Evolutionary conservation across 2,888 invertebrate species (phyloP).

Genomic region (Euplexia lucipara): DNA sequence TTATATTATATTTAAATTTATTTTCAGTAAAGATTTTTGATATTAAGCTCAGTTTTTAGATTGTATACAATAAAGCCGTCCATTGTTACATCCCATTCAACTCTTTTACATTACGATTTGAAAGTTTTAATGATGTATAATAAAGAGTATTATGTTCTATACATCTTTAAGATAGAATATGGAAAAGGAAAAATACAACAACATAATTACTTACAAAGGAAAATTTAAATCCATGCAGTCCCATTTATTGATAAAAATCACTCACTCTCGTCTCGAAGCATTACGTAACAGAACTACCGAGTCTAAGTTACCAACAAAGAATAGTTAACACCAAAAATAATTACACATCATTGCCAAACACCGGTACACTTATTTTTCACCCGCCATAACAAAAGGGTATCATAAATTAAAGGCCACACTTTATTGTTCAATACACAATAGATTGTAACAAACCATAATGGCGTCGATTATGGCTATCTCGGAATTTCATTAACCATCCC

Average conservation of each 20-base stretch:
- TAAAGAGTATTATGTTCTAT: too few relatives aligned
- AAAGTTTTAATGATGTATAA: too few relatives aligned
- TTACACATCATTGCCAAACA: slow-evolving; percentile 29
- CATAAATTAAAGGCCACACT: slow-evolving; percentile 76
- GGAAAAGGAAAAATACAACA: too few relatives aligned
- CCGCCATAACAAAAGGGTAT: slow-evolving; percentile 55
- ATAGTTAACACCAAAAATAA: slow-evolving; percentile 25
- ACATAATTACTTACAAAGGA: too few relatives aligned
- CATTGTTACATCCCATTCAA: too few relatives aligned
- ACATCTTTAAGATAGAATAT: neutral
- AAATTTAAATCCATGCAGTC: too few relatives aligned
- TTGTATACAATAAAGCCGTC: too few relatives aligned
- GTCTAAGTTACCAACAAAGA: neutral
- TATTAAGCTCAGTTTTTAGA: too few relatives aligned
- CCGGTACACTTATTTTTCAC: slow-evolving; percentile 26
- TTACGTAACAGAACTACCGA: neutral
- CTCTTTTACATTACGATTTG: too few relatives aligned
- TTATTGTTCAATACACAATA: slow-evolving; percentile 84
- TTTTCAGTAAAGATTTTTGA: too few relatives aligned
- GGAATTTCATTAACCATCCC: slow-evolving; percentile 84
- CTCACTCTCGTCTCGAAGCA: neutral
- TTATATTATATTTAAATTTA: too few relatives aligned
- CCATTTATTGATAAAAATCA: neutral
- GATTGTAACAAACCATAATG: slow-evolving; percentile 85
- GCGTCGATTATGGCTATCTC: slow-evolving; percentile 77